These are phyloP conservation scores for Mobula hypostoma DNA, from an alignment of 2,113 vertebrate genomes.

Conservation along the genomic window DNA sequence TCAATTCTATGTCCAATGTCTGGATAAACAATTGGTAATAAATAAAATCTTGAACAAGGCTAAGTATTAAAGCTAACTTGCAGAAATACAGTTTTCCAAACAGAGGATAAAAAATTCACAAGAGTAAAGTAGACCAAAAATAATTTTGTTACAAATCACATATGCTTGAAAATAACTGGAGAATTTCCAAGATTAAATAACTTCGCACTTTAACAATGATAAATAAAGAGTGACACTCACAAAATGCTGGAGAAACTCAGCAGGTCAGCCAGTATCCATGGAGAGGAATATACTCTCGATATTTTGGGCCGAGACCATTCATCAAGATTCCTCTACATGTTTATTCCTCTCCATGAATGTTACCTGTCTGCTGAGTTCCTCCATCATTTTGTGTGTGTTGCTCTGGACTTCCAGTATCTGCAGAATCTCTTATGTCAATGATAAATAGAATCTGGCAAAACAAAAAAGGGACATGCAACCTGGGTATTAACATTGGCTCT, in stretches of 20 bases:
- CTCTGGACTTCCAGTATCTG: too few relatives aligned
- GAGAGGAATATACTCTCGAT: too few relatives aligned
- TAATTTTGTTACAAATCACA: background rate
- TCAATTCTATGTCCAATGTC: background rate
- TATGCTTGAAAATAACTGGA: background rate
- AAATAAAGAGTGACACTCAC: too few relatives aligned
- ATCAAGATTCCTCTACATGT: too few relatives aligned
- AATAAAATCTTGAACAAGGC: conserved; percentile 14
- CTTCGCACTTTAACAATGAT: background rate
- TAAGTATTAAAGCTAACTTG: background rate
- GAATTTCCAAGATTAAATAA: background rate
- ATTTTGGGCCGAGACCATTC: too few relatives aligned
- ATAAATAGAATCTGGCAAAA: background rate
- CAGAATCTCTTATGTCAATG: too few relatives aligned
- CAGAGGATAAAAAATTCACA: background rate
- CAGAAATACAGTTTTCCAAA: background rate
- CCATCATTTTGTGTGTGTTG: too few relatives aligned
- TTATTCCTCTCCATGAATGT: too few relatives aligned
- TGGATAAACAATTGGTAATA: background rate
- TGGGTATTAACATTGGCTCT: background rate
- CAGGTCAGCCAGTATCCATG: too few relatives aligned
- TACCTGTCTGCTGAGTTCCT: too few relatives aligned
- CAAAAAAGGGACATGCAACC: background rate
- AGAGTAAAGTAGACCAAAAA: background rate
- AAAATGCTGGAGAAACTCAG: too few relatives aligned